These are phyloP conservation scores for Microctonus aethiopoides DNA, from an alignment of 2,888 invertebrate species.

Conservation along the genomic window DNA sequence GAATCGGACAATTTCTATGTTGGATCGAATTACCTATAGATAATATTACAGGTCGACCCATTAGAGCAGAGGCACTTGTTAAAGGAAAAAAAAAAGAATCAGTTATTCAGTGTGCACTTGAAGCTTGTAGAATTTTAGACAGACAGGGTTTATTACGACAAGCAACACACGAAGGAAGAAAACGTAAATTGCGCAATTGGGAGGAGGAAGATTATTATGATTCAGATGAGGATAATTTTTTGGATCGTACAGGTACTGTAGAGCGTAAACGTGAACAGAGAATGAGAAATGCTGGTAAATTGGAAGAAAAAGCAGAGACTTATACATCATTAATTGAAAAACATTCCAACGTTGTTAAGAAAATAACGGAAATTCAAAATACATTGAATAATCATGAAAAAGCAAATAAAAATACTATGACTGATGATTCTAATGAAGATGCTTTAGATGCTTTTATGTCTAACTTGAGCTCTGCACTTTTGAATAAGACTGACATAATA, in stretches of 20 bases:
- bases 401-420: constrained; percentile 63
- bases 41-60: constrained; percentile 78
- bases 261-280: constrained; percentile 86
- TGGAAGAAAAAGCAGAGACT: constrained; percentile 73
- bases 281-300: constrained; percentile 74
- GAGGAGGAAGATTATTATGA: constrained; percentile 92
- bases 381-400: constrained; percentile 66
- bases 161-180: constrained; percentile 87
- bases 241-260: constrained; percentile 93
- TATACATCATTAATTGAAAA: constrained; percentile 79
- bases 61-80: constrained; percentile 86
- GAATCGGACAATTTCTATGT: constrained; percentile 87
- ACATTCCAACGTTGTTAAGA: constrained; percentile 67
- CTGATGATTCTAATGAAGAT: constrained; percentile 71
- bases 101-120: constrained; percentile 91
- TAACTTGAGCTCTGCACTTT: constrained; percentile 69
- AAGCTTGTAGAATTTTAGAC: constrained; percentile 93
- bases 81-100: constrained; percentile 95
- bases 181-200: constrained; percentile 82
- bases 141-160: constrained; percentile 86
- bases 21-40: constrained; percentile 83
- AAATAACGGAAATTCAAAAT: constrained; percentile 73
- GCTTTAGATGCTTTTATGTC: constrained; percentile 88
- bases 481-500: constrained; percentile 71
- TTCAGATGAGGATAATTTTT: constrained; percentile 94